Evolutionary conservation across 2,888 invertebrate species (phyloP).

Genomic region (Morinoia aosen): DNA sequence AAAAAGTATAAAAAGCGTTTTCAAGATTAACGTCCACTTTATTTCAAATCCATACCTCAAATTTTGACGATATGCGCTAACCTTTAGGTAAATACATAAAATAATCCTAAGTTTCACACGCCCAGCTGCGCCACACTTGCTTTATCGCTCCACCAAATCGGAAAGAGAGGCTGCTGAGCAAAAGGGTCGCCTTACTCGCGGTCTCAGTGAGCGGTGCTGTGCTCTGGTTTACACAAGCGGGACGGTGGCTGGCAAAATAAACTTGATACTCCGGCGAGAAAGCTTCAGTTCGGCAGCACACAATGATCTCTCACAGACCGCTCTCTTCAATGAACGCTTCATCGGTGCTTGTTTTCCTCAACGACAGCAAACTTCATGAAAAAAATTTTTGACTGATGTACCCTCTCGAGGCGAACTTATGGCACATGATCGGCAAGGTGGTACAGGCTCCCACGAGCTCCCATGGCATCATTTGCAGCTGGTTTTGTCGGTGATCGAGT

Average conservation of each 20-base stretch:
- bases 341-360: conserved; percentile 30
- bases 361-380: conserved; percentile 23
- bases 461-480: background rate
- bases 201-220: background rate
- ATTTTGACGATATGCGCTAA: background rate
- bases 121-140: background rate
- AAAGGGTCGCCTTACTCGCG: background rate
- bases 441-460: background rate
- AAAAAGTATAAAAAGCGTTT: background rate
- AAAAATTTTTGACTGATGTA: background rate
- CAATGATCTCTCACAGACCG: background rate
- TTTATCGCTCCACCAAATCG: background rate
- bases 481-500: background rate
- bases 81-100: background rate
- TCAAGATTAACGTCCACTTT: background rate
- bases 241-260: conserved; percentile 34
- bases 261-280: conserved; percentile 33
- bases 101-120: background rate
- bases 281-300: background rate
- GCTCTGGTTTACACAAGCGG: background rate
- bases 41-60: background rate
- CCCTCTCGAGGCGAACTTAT: background rate
- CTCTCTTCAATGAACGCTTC: conserved; percentile 26
- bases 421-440: background rate
- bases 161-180: background rate